These are phyloP conservation scores for Sterrhoptilus dennistouni DNA, from an alignment of 2,113 vertebrate species.

Conservation along the genomic window DNA sequence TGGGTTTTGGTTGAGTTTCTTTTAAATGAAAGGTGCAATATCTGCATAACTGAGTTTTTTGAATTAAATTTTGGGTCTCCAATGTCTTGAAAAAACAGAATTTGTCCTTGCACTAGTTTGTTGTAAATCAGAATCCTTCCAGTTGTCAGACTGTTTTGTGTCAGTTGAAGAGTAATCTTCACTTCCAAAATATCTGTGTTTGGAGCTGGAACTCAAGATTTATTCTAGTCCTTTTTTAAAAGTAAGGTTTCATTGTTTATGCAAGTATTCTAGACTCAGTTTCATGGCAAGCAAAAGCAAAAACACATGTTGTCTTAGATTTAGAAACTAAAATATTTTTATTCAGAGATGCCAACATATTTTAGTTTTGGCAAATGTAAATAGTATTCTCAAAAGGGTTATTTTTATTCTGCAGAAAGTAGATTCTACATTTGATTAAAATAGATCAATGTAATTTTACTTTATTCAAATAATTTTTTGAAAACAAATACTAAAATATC, in stretches of 20 bases:
- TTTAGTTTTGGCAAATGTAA: neutral
- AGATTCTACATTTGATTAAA: neutral
- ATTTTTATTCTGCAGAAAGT: neutral
- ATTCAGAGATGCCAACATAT: neutral
- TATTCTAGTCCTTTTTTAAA: neutral
- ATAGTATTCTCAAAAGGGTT: neutral
- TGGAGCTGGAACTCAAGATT: neutral
- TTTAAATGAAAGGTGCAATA: neutral
- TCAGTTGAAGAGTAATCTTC: neutral
- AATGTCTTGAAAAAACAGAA: neutral
- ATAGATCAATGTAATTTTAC: neutral
- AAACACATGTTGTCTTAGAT: neutral
- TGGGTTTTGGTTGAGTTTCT: neutral
- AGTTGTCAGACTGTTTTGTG: neutral
- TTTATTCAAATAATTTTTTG: neutral
- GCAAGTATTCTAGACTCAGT: neutral
- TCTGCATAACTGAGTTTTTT: neutral
- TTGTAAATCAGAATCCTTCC: neutral
- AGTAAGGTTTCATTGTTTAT: neutral
- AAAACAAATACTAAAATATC: neutral
- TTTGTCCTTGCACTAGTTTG: neutral
- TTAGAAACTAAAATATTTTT: neutral
- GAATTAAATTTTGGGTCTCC: neutral
- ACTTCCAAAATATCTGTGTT: neutral
- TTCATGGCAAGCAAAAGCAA: neutral